Evolutionary conservation across 1,140 invertebrate genomes (phyloP).

Genomic region (Contarinia nasturtii): DNA sequence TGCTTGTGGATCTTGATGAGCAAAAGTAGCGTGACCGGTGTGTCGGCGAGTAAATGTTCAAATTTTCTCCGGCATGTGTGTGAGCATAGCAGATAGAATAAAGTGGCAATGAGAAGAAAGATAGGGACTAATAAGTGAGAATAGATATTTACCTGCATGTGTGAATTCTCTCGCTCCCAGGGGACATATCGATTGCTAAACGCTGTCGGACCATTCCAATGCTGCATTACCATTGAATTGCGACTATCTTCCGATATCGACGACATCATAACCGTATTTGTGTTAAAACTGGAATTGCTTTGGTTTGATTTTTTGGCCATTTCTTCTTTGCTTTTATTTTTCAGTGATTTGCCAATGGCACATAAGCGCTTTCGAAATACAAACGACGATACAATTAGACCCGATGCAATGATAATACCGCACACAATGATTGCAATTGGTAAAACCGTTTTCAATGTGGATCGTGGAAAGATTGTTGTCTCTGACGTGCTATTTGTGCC

Average conservation of each 20-base stretch:
- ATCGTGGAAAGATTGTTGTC: background rate
- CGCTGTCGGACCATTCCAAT: slow-evolving; percentile 55
- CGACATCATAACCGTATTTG: slow-evolving; percentile 5
- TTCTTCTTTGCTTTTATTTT: slow-evolving; percentile 35
- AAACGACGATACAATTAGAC: slow-evolving; percentile 25
- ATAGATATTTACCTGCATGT: slow-evolving; percentile 22
- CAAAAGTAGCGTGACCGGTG: too few species aligned
- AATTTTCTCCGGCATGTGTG: too few species aligned
- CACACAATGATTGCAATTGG: slow-evolving; percentile 32
- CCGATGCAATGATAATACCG: slow-evolving; percentile 31
- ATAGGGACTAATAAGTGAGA: background rate
- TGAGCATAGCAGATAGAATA: background rate
- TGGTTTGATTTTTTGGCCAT: slow-evolving; percentile 28
- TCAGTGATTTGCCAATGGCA: slow-evolving; percentile 19
- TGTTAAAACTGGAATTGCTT: slow-evolving; percentile 15
- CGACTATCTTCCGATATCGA: slow-evolving; percentile 12
- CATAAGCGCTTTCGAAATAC: slow-evolving; percentile 34
- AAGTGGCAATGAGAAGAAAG: background rate
- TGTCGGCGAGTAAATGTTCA: too few species aligned
- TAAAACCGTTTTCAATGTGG: slow-evolving; percentile 27
- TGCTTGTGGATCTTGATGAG: too few species aligned
- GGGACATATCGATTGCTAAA: slow-evolving; percentile 61
- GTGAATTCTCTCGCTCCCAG: slow-evolving; percentile 45
- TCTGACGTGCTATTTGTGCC: background rate
- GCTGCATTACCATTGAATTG: slow-evolving; percentile 31